phyloP scores from a whole-genome alignment of 2,113 vertebrate species.

The Zapus hudsonius region DNA sequence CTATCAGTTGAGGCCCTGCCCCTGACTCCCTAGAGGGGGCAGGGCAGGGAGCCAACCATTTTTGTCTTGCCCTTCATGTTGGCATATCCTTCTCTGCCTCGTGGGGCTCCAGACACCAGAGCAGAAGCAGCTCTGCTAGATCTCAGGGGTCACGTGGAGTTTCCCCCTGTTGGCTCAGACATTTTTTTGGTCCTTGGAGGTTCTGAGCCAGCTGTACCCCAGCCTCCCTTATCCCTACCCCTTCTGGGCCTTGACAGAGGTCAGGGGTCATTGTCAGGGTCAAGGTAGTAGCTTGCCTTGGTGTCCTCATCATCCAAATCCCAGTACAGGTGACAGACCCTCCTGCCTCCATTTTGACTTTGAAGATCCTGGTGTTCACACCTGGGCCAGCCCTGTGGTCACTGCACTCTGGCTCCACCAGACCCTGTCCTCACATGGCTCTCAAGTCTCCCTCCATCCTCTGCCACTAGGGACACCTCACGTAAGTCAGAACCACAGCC shows the following conservation, averaged over 20 bases:
- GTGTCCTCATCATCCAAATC: background rate
- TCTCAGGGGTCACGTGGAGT: background rate
- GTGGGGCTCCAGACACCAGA: background rate
- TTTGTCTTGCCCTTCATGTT: background rate
- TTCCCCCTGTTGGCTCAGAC: no score
- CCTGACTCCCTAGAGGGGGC: background rate
- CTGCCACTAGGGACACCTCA: no score
- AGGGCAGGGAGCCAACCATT: rapidly evolving
- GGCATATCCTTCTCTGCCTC: background rate
- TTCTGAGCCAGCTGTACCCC: rapidly evolving
- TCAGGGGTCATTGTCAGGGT: background rate
- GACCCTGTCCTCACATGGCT: background rate
- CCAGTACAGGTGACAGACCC: background rate
- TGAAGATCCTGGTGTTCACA: background rate
- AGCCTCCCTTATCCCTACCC: rapidly evolving
- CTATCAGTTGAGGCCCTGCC: no score
- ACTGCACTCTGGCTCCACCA: no score
- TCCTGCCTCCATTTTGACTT: background rate
- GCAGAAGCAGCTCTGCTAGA: background rate
- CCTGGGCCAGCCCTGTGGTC: rapidly evolving
- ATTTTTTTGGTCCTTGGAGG: rapidly evolving
- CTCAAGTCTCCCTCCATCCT: rapidly evolving
- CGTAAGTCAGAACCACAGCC: no score
- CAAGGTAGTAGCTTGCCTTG: background rate
- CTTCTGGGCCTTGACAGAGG: background rate